Conservation (phyloP, 2,113 vertebrate genomes). For the Poecile atricapillus region DNA sequence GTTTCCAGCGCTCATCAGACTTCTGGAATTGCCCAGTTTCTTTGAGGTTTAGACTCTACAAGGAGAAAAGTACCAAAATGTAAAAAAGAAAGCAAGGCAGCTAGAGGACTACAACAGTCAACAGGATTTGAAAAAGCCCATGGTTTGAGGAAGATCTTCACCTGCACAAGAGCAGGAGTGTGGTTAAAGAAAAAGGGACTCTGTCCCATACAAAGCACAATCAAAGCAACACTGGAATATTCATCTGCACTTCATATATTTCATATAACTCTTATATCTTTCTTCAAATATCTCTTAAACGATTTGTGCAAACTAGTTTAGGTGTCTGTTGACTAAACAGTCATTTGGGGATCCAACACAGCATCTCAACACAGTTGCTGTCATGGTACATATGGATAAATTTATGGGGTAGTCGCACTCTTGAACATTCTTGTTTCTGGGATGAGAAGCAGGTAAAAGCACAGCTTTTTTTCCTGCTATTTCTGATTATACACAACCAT, state of each 20-base stretch:
- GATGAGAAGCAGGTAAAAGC: background rate
- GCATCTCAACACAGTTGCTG: background rate
- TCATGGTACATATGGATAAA: background rate
- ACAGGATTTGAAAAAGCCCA: background rate
- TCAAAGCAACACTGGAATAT: background rate
- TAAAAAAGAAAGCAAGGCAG: background rate
- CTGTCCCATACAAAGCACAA: background rate
- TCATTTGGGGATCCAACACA: background rate
- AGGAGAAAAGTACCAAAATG: background rate
- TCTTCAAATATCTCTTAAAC: background rate
- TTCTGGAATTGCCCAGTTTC: background rate
- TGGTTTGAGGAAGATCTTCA: background rate
- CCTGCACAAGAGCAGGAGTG: background rate
- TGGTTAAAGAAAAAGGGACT: background rate
- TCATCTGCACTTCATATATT: background rate
- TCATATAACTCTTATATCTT: background rate
- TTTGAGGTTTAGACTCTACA: background rate
- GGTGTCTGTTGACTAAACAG: background rate
- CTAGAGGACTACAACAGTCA: background rate
- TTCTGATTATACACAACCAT: background rate
- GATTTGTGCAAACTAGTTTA: background rate
- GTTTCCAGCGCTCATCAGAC: background rate
- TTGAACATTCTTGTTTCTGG: background rate
- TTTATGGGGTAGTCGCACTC: background rate
- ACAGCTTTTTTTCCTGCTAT: background rate